These are phyloP conservation scores for Xestia ashworthii DNA, from an alignment of 2,888 invertebrate species.

Conservation along the genomic window DNA sequence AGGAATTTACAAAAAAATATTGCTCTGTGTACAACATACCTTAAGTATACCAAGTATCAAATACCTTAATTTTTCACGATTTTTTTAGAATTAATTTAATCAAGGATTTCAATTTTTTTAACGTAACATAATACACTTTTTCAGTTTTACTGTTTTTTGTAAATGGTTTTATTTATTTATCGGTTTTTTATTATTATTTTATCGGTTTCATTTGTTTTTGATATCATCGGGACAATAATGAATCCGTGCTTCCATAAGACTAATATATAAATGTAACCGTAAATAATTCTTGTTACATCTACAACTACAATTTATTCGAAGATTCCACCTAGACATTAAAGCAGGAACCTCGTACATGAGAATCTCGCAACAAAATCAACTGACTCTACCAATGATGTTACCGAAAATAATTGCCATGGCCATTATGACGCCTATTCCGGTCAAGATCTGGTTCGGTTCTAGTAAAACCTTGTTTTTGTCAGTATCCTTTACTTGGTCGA, in stretches of 20 bases:
- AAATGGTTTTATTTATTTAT: background rate
- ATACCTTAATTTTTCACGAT: background rate
- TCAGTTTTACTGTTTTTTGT: background rate
- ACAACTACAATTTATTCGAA: constrained; percentile 21
- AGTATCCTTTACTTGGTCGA: constrained; percentile 72
- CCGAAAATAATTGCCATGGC: constrained; percentile 82
- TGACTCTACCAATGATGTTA: constrained; percentile 81
- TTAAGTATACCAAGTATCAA: no score
- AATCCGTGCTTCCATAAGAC: background rate
- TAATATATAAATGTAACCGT: background rate
- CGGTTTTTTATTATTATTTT: no score
- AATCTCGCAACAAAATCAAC: constrained; percentile 74
- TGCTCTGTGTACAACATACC: no score
- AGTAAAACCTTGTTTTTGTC: constrained; percentile 69
- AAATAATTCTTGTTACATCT: background rate
- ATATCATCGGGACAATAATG: background rate
- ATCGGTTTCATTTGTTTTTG: no score
- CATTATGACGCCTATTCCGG: constrained; percentile 81
- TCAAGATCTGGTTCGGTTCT: constrained; percentile 82
- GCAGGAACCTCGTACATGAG: constrained; percentile 54
- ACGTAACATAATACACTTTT: background rate
- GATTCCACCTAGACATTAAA: constrained; percentile 17
- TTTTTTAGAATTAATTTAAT: background rate
- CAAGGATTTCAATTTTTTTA: background rate
- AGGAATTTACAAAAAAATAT: background rate